Base-by-base conservation (phyloP, 2,113 vertebrate genomes). In the Austrofundulus limnaeus region DNA sequence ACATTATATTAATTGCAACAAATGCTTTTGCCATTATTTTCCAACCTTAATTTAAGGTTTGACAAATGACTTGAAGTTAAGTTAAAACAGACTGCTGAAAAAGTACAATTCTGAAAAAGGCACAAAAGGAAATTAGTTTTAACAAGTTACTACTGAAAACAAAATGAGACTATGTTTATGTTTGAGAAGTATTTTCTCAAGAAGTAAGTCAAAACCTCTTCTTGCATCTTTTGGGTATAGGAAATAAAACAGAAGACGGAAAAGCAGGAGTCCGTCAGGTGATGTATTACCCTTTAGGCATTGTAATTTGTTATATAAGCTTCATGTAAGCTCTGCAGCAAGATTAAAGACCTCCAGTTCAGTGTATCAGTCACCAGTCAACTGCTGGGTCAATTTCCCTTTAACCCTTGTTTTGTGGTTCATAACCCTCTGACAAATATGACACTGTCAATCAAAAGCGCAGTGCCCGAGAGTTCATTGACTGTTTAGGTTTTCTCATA, bases 381-480 rank as follows among this genome's bases (percentile, higher is more conserved):
- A 92, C 59, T 86, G 78, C 88, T 89, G 87, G 92, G 93, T 94
- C 92, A 93, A 91, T 91, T 92, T 93, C 86, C 90, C 90, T 92
- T 94, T 94, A 93, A 94, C 92, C 90, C 85, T 75, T 88, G 90
- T 92, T 92, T 93, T 88, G 91, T 92, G 92, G 92, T 93, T 94
- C 92, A 92, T 75, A 82, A 88, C 87, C 77, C 88, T 92, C 89
- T 86, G 81, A 89, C 82, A 93, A 93, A 93, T 88, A 90, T 82
- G 86, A 91, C 82, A 88, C 70, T 89, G 81, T 85, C 84, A 91
- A 92, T 93, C 90, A 93, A 77, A 34, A 90, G 56, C 50, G 61
- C 81, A 70, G 75, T 72, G 72, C 59, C 70, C 61, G 15, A 37
- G 43, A 46, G 5, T 41, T 54, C 16, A 4, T 41, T 21, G 41